Evolutionary conservation across 2,113 vertebrate species (phyloP).

Genomic region (Bubalus kerabau): DNA sequence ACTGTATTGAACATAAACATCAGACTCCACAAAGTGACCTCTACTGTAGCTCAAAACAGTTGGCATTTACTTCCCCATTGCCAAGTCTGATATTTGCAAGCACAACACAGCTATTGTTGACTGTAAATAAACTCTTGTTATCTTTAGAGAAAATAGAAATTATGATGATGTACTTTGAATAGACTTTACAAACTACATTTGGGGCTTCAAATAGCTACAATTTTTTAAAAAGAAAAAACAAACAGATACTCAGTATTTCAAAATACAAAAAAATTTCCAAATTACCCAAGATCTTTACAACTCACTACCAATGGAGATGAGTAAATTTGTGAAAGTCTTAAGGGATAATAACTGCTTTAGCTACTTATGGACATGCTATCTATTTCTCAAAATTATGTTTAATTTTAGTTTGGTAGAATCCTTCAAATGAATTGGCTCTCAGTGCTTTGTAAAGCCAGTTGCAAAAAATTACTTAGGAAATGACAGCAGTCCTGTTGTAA

Average conservation of each 20-base stretch:
- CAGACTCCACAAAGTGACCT: conserved; percentile 62
- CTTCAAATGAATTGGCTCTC: not conserved
- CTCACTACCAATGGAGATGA: not conserved
- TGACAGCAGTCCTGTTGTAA: not conserved
- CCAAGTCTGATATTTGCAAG: conserved; percentile 40
- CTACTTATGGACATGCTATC: not conserved
- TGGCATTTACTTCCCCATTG: conserved; percentile 45
- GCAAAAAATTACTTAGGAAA: conserved; percentile 14
- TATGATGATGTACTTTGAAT: not conserved
- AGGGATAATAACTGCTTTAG: not conserved
- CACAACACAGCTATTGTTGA: conserved; percentile 62
- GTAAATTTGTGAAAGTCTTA: not conserved
- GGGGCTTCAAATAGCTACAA: not conserved
- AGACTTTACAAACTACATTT: not conserved
- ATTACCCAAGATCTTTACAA: not conserved
- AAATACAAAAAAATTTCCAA: not conserved
- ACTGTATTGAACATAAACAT: conserved; percentile 61
- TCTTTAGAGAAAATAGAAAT: conserved; percentile 48
- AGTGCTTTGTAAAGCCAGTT: not conserved
- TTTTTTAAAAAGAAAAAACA: not conserved
- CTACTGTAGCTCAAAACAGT: conserved; percentile 31
- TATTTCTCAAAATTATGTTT: not conserved
- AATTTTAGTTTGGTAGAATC: conserved; percentile 20
- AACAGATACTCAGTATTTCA: not conserved
- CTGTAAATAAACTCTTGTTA: conserved; percentile 55